Conservation (phyloP, 2,797 vertebrate genomes). For the Pelodytes ibericus region DNA sequence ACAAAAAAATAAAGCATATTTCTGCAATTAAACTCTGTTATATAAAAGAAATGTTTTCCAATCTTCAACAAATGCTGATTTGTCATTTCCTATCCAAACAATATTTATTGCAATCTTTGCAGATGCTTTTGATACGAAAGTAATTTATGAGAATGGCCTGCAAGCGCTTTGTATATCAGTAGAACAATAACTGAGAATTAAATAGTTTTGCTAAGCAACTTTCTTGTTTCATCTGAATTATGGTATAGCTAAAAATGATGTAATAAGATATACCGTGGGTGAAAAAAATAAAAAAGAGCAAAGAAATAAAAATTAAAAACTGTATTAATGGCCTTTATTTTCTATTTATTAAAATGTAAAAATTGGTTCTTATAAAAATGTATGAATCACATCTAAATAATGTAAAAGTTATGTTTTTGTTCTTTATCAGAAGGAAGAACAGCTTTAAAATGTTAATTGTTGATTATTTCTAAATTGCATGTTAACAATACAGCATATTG, state of each 20-base stretch:
- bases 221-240: constrained; percentile 29
- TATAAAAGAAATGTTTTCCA: background rate
- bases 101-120: constrained; percentile 2
- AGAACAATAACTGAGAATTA: constrained; percentile 2
- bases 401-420: too few relatives aligned
- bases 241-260: constrained; percentile 4
- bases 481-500: too few relatives aligned
- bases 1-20: too few relatives aligned
- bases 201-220: constrained; percentile 45
- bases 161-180: background rate
- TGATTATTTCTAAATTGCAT: too few relatives aligned
- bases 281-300: background rate
- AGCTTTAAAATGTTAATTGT: too few relatives aligned
- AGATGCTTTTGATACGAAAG: background rate
- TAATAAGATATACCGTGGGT: background rate
- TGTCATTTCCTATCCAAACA: background rate
- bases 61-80: background rate
- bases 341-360: background rate
- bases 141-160: background rate
- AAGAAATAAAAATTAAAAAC: too few relatives aligned
- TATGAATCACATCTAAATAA: too few relatives aligned
- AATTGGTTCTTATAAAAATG: too few relatives aligned
- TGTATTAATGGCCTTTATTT: background rate
- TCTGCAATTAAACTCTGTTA: too few relatives aligned
- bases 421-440: too few relatives aligned